Conservation (phyloP, 2,888 invertebrate genomes). For the Ormyrus rosae region DNA sequence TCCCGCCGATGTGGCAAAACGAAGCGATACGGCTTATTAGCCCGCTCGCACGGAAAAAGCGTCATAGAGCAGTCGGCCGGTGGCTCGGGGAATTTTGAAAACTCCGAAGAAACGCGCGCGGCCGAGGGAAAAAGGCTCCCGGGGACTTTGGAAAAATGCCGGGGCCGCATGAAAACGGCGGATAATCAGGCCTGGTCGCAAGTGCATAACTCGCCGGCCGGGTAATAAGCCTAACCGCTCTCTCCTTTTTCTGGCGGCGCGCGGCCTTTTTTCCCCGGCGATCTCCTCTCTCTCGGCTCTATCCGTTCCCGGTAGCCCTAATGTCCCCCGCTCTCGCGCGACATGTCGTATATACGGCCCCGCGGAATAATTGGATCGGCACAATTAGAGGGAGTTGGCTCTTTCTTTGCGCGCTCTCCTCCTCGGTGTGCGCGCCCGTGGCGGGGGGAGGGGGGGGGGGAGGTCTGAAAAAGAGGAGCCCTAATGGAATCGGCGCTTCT, state of each 20-base stretch:
- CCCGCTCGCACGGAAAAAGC: too few relatives aligned
- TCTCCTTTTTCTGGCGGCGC: not conserved
- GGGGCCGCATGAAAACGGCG: constrained; percentile 14
- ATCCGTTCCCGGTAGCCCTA: constrained; percentile 18
- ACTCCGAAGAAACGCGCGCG: constrained; percentile 3
- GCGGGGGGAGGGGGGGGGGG: constrained; percentile 36
- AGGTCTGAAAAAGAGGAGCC: constrained; percentile 51
- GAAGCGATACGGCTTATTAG: too few relatives aligned
- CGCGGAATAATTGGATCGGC: constrained; percentile 66
- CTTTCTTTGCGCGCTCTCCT: constrained; percentile 51
- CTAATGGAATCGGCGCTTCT: constrained; percentile 67
- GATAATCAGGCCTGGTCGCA: constrained; percentile 28
- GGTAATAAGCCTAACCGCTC: constrained; percentile 24
- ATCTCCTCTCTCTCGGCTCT: not conserved
- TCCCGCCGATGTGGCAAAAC: too few relatives aligned
- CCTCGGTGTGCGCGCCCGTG: constrained; percentile 30
- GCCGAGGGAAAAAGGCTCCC: not conserved
- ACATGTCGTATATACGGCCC: constrained; percentile 46
- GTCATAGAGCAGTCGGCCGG: too few relatives aligned
- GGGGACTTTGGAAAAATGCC: not conserved
- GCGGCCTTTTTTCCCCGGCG: not conserved
- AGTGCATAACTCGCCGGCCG: constrained; percentile 35
- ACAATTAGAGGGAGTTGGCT: constrained; percentile 62
- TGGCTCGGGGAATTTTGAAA: not conserved
- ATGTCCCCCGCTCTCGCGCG: constrained; percentile 5